A percentile compares a stretch with the other conserved stretches of the same genome.
Evolutionary conservation across 2,888 invertebrate genomes (phyloP).

Genomic region (Cecidostiba fungosa): DNA sequence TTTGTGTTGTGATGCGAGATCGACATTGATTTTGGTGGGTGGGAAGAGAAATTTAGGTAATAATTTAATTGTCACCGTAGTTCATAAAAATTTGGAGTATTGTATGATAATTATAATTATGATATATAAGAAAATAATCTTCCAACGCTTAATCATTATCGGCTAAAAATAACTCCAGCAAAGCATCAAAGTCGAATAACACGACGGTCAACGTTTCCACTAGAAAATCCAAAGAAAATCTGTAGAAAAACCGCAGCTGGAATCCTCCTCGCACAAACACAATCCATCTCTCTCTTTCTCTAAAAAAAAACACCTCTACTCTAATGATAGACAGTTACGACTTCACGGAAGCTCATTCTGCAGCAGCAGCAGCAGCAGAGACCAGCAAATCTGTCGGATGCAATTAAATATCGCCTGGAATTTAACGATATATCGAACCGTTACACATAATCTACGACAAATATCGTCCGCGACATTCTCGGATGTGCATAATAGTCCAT

Average conservation of each 20-base stretch:
- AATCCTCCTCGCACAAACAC: not conserved
- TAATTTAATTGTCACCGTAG: no score
- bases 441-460: not conserved
- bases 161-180: no score
- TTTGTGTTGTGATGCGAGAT: not conserved
- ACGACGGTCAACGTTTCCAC: not conserved
- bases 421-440: not conserved
- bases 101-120: no score
- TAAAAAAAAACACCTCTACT: not conserved
- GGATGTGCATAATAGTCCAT: not conserved
- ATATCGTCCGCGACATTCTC: conserved; percentile 2
- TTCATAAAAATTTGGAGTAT: no score
- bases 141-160: no score
- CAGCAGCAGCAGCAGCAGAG: no score
- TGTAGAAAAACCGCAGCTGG: not conserved
- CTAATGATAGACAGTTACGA: conserved; percentile 11
- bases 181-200: no score
- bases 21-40: not conserved
- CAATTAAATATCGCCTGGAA: not conserved
- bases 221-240: not conserved
- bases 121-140: no score
- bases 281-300: no score
- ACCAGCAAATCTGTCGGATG: conserved; percentile 18
- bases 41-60: not conserved
- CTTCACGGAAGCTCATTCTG: not conserved